Conservation (phyloP, 2,888 invertebrate genomes). For the Lochmaea capreae region DNA sequence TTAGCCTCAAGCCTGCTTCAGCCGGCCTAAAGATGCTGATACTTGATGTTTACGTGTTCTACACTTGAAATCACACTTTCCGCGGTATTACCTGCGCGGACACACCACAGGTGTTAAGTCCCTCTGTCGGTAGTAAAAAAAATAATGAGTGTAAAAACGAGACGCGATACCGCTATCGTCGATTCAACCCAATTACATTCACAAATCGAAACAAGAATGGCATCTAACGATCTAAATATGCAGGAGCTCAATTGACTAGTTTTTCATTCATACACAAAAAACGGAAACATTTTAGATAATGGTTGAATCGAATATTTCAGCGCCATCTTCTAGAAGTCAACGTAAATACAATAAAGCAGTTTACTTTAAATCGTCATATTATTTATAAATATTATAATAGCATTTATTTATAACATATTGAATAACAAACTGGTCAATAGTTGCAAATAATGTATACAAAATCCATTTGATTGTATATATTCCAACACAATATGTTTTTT, state of each 20-base stretch:
- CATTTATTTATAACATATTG: not conserved
- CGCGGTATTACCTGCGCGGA: constrained; percentile 61
- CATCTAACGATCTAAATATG: constrained; percentile 57
- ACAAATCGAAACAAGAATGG: constrained; percentile 50
- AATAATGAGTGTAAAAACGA: constrained; percentile 48
- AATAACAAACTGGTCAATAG: too few species aligned
- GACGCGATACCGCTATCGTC: constrained; percentile 27
- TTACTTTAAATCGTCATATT: not conserved
- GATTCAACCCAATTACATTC: constrained; percentile 36
- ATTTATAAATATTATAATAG: not conserved
- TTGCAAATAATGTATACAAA: too few species aligned
- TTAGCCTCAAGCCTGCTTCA: constrained; percentile 49
- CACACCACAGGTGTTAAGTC: constrained; percentile 61
- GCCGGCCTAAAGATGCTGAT: constrained; percentile 59
- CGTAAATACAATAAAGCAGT: not conserved
- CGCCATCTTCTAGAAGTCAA: constrained; percentile 43
- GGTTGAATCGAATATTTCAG: constrained; percentile 49
- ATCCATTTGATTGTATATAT: too few species aligned
- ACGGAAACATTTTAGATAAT: constrained; percentile 59
- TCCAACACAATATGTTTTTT: too few species aligned
- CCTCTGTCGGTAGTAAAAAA: constrained; percentile 62
- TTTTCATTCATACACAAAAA: constrained; percentile 64
- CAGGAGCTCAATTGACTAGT: constrained; percentile 63
- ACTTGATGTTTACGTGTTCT: constrained; percentile 45
- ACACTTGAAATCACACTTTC: constrained; percentile 58